phyloP scores from a whole-genome alignment of 1,140 invertebrate species.

The Holcopasites calliopsidis region DNA sequence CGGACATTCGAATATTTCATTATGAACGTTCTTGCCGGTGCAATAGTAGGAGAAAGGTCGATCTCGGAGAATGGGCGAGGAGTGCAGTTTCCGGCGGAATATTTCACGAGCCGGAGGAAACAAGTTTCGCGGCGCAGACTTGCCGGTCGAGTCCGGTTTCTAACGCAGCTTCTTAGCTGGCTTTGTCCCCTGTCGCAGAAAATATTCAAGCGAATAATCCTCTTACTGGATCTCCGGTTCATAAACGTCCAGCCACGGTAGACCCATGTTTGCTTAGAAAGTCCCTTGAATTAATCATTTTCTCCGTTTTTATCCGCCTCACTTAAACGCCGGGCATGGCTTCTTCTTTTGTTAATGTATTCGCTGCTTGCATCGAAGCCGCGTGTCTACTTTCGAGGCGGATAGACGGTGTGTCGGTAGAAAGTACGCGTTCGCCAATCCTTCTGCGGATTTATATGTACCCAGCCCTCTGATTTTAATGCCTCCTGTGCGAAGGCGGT shows the following conservation, averaged over 20 bases:
- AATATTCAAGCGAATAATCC: slow-evolving; percentile 48
- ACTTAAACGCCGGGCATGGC: slow-evolving; percentile 21
- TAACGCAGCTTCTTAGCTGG: slow-evolving; percentile 11
- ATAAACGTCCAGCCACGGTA: slow-evolving; percentile 11
- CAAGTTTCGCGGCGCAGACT: not conserved
- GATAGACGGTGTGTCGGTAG: not conserved
- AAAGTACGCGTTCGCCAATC: not conserved
- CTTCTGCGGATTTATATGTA: not conserved
- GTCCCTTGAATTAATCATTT: slow-evolving; percentile 11
- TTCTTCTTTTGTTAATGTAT: slow-evolving; percentile 27
- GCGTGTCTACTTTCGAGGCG: slow-evolving; percentile 6
- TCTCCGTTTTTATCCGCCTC: no score
- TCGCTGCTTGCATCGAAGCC: slow-evolving; percentile 26
- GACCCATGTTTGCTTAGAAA: slow-evolving; percentile 11
- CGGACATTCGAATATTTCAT: no score
- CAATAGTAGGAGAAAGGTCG: no score
- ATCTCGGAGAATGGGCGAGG: not conserved
- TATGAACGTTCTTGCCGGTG: no score
- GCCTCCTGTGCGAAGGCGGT: no score
- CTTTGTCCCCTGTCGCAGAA: slow-evolving; percentile 15
- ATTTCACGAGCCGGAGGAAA: slow-evolving; percentile 11
- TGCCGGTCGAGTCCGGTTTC: not conserved
- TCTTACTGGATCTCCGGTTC: slow-evolving; percentile 30
- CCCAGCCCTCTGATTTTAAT: no score
- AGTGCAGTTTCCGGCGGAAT: not conserved